Conservation (phyloP, 2,888 invertebrate genomes). For the Formica aserva region DNA sequence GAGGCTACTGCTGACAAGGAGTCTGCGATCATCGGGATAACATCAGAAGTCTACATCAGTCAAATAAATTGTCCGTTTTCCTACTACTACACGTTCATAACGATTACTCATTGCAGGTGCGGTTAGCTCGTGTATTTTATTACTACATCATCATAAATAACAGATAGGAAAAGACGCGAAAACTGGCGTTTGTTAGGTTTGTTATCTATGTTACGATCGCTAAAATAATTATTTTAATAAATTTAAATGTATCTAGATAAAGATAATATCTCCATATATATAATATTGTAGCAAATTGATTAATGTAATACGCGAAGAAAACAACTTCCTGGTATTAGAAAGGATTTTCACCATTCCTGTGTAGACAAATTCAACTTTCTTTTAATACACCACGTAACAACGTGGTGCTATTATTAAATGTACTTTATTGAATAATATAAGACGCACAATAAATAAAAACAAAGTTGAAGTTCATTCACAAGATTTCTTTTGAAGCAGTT, state of each 20-base stretch:
- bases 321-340: constrained; percentile 58
- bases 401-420: constrained; percentile 55
- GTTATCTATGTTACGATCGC: neutral
- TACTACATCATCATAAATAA: constrained; percentile 10
- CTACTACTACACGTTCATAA: constrained; percentile 19
- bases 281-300: constrained; percentile 40
- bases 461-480: neutral
- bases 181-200: neutral
- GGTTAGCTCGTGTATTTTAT: neutral
- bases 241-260: neutral
- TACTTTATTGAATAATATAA: constrained; percentile 24
- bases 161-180: neutral
- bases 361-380: constrained; percentile 46
- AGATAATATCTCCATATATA: constrained; percentile 28
- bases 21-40: constrained; percentile 11
- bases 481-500: neutral
- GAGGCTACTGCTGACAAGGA: neutral
- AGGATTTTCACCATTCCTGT: constrained; percentile 58
- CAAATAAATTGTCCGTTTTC: constrained; percentile 22
- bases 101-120: constrained; percentile 15
- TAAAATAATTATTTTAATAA: constrained; percentile 31
- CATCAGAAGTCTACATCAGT: constrained; percentile 7
- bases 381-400: constrained; percentile 67
- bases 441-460: neutral
- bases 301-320: constrained; percentile 51